Percentiles rank a stretch among this genome's conserved stretches.
These are phyloP conservation scores for Lydus trimaculatus DNA, from an alignment of 2,888 invertebrate species.

Conservation along the genomic window DNA sequence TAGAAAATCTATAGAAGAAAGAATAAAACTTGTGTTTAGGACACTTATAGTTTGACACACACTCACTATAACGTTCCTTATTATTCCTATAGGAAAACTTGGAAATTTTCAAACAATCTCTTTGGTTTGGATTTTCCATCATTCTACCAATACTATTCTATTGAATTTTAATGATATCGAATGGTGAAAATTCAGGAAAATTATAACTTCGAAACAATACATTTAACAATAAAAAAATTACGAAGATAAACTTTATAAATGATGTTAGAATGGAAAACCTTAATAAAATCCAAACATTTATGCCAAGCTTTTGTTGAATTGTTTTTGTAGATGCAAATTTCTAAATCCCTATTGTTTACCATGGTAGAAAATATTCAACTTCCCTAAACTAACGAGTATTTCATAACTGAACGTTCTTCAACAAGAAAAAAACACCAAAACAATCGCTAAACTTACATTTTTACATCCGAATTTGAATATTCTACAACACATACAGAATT, in stretches of 20 bases:
- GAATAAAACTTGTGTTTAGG: not conserved
- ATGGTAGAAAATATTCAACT: constrained; percentile 10
- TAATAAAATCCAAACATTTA: not conserved
- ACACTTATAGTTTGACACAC: not conserved
- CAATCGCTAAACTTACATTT: not conserved
- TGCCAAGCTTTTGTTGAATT: not conserved
- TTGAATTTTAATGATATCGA: not conserved
- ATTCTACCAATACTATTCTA: not conserved
- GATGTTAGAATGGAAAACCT: not conserved
- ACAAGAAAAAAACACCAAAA: not conserved
- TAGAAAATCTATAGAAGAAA: not conserved
- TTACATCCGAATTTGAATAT: not conserved
- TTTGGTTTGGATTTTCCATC: not conserved
- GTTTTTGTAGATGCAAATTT: constrained; percentile 12
- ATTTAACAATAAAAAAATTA: not conserved
- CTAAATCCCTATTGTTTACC: constrained; percentile 13
- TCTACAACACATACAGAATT: not conserved
- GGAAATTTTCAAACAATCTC: not conserved
- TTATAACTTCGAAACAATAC: not conserved
- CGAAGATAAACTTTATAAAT: not conserved
- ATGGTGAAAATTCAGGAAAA: not conserved
- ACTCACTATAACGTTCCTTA: not conserved
- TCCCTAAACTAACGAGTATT: constrained; percentile 20
- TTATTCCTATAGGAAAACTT: not conserved
- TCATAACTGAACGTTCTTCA: not conserved